Base-by-base conservation (phyloP, 2,113 vertebrate species). In the Perca flavescens region DNA sequence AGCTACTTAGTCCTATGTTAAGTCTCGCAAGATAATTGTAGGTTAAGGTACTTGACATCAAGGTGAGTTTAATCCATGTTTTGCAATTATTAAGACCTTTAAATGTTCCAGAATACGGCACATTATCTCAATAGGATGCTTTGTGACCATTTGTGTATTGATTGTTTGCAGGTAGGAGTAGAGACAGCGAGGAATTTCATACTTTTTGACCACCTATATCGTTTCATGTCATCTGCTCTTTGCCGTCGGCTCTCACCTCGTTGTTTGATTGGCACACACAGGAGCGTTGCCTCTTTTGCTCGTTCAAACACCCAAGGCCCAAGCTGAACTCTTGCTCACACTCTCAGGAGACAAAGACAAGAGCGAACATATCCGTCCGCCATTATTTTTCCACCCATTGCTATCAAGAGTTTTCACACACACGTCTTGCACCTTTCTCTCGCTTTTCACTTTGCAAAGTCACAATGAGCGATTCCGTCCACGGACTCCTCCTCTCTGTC, bases 401-500 rank as follows among this genome's bases (percentile, higher is more conserved):
- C 65, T 57, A 52, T 82, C 61, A 63, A 36, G 78, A 79, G 63
- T 86, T 88, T 85, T 68, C 79, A 70, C 81, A 53, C 62, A 58
- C 82, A 62, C 36, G 21, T 53, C 34, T 52, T 0, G 17, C 81
- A 77, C 75, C 84, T 89, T 77, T 70, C 77, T 89, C 46, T 70
- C 72, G 46, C 31, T 72, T 36, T 65, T 80, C 57, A 78, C 80
- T 86, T 77, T 40, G 61, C 88, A 92, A 90, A 93, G 88, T 91
- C 91, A 85, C 86, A 70, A 84, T 92, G 88, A 91, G 82, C 1
- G 56, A 92, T 94, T 93, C 89, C 49, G 36, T 83, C 87, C 93
- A 93, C 91, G 88, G 89, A 66, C 78, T 60, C 57, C 81, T 83
- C 84, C 75, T 88, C 72, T 77, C 83, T 66, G 81, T 91, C 89